phyloP scores from a whole-genome alignment of 2,888 invertebrate species.

The Deilephila elpenor region DNA sequence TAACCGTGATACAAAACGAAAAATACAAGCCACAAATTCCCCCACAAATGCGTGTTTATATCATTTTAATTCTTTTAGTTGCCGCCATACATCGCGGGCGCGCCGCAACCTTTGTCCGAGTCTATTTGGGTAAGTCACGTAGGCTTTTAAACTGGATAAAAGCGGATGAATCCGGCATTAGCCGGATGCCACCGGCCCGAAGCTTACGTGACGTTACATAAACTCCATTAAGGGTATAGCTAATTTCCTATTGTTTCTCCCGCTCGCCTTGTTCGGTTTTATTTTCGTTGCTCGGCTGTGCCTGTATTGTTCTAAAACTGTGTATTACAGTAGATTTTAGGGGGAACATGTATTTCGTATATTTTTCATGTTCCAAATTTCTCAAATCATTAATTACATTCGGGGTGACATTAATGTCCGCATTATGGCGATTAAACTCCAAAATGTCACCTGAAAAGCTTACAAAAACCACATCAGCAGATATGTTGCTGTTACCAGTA shows the following conservation, averaged over 20 bases:
- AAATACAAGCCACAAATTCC: not conserved
- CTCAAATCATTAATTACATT: not conserved
- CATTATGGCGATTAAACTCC: too few species aligned
- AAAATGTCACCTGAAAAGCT: too few species aligned
- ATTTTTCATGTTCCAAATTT: not conserved
- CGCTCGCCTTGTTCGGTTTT: slow-evolving; percentile 10
- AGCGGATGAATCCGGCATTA: slow-evolving; percentile 42
- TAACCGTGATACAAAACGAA: slow-evolving; percentile 10
- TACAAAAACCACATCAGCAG: too few species aligned
- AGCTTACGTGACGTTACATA: slow-evolving; percentile 38
- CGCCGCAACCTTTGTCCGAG: slow-evolving; percentile 33
- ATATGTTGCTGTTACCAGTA: too few species aligned
- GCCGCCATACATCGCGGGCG: slow-evolving; percentile 20
- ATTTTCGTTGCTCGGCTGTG: not conserved
- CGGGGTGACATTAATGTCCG: too few species aligned
- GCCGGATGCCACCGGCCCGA: slow-evolving; percentile 36
- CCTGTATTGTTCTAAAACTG: slow-evolving; percentile 1
- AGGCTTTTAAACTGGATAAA: slow-evolving; percentile 52
- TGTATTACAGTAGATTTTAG: not conserved
- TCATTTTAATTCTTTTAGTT: slow-evolving; percentile 28
- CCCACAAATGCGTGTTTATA: slow-evolving; percentile 26
- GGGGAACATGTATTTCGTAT: not conserved
- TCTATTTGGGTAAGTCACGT: slow-evolving; percentile 57
- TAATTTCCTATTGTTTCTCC: slow-evolving; percentile 32
- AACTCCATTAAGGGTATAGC: slow-evolving; percentile 35